phyloP scores from a whole-genome alignment of 2,888 invertebrate genomes.

The Acanthosepion lycidas region DNA sequence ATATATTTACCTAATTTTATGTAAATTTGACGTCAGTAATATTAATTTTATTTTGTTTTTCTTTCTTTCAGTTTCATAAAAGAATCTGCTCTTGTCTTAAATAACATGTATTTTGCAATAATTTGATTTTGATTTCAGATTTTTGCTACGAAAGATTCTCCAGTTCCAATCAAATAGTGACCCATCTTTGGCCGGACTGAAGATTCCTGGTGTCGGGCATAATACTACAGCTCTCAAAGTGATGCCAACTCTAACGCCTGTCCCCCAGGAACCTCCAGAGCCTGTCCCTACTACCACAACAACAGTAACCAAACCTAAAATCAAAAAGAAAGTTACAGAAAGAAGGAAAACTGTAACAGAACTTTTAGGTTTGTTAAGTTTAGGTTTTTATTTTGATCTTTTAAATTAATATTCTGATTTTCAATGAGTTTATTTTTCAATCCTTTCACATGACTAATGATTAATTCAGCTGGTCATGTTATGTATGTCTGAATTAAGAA shows the following conservation, averaged over 20 bases:
- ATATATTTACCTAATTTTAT: no score
- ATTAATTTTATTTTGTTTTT: no score
- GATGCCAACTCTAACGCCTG: slow-evolving; percentile 48
- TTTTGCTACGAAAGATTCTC: slow-evolving; percentile 83
- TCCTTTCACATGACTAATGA: no score
- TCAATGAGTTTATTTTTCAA: no score
- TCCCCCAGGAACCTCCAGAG: slow-evolving; percentile 49
- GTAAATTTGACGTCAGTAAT: no score
- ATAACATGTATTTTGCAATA: not conserved
- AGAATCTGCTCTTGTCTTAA: not conserved
- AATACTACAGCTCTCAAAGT: slow-evolving; percentile 50
- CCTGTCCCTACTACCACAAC: slow-evolving; percentile 44
- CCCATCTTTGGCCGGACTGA: slow-evolving; percentile 50
- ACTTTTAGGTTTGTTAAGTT: slow-evolving; percentile 53
- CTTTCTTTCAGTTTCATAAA: no score
- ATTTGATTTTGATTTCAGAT: slow-evolving; percentile 75
- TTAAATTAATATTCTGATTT: not conserved
- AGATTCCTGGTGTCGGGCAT: slow-evolving; percentile 45
- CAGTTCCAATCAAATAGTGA: slow-evolving; percentile 72
- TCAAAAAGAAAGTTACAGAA: slow-evolving; percentile 59
- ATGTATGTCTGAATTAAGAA: no score
- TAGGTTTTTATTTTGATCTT: not conserved
- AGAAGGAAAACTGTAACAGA: slow-evolving; percentile 57
- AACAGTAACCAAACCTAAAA: slow-evolving; percentile 54
- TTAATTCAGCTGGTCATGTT: no score